phyloP scores from a whole-genome alignment of 2,888 invertebrate genomes.

The Amphipoea lucens region DNA sequence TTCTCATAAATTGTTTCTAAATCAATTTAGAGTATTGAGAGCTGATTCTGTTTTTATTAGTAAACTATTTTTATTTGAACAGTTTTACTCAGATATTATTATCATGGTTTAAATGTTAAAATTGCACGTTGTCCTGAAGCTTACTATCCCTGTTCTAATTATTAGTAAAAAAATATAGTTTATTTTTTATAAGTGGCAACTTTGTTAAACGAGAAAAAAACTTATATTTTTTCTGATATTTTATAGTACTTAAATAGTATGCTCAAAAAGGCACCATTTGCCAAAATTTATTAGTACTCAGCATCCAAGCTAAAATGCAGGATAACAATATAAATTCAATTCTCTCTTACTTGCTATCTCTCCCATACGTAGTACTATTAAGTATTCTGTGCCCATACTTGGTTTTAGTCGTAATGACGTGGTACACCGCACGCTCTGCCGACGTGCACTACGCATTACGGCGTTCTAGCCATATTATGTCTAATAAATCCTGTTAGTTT shows the following conservation, averaged over 20 bases:
- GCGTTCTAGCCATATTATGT: conserved; percentile 56
- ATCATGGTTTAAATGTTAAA: neutral
- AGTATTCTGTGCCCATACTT: conserved; percentile 6
- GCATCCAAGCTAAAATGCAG: neutral
- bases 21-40: conserved; percentile 10
- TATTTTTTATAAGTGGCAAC: neutral
- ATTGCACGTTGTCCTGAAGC: neutral
- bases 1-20: conserved; percentile 5
- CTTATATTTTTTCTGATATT: neutral
- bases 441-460: conserved; percentile 51
- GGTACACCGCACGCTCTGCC: conserved; percentile 62
- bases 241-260: neutral
- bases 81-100: neutral
- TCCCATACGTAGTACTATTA: neutral
- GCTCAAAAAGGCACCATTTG: neutral
- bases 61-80: neutral
- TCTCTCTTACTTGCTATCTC: conserved; percentile 20
- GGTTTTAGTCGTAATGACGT: conserved; percentile 61
- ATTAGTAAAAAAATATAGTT: neutral
- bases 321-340: conserved; percentile 28
- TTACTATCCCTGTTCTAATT: neutral
- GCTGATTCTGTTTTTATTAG: neutral
- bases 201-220: neutral
- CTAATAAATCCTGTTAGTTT: conserved; percentile 47
- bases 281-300: neutral